Percentiles rank a stretch among this genome's conserved stretches.
Evolutionary conservation across 2,888 invertebrate species (phyloP).

Genomic region (Catocala fraxini): DNA sequence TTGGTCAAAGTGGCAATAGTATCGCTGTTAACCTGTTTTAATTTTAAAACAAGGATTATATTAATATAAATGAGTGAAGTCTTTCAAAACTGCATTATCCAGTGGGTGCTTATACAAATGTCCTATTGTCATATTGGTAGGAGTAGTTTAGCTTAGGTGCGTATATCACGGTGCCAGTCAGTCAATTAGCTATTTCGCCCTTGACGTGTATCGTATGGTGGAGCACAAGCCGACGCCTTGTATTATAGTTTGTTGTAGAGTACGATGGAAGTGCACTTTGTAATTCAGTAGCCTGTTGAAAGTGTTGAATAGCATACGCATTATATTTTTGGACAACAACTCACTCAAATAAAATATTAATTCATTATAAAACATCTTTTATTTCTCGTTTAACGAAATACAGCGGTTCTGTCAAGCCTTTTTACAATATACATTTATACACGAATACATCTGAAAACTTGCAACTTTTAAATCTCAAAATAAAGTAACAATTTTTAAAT

Average conservation of each 20-base stretch:
- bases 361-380: constrained; percentile 66
- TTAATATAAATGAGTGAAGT: no score
- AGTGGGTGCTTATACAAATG: no score
- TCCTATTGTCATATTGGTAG: no score
- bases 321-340: constrained; percentile 85
- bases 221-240: constrained; percentile 39
- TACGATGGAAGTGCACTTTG: constrained; percentile 74
- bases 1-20: no score
- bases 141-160: no score
- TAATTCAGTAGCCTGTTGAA: constrained; percentile 73
- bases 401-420: constrained; percentile 38
- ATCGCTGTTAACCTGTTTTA: no score
- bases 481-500: constrained; percentile 29
- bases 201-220: constrained; percentile 15
- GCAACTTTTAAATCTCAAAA: constrained; percentile 21
- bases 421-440: constrained; percentile 29
- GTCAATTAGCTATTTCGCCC: no score
- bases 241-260: constrained; percentile 60
- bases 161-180: no score
- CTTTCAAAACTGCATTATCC: no score
- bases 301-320: constrained; percentile 75
- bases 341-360: constrained; percentile 77
- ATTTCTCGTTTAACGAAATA: constrained; percentile 53
- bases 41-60: no score
- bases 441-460: constrained; percentile 19